phyloP scores from a whole-genome alignment of 2,888 invertebrate species.

The Watsonalla binaria region DNA sequence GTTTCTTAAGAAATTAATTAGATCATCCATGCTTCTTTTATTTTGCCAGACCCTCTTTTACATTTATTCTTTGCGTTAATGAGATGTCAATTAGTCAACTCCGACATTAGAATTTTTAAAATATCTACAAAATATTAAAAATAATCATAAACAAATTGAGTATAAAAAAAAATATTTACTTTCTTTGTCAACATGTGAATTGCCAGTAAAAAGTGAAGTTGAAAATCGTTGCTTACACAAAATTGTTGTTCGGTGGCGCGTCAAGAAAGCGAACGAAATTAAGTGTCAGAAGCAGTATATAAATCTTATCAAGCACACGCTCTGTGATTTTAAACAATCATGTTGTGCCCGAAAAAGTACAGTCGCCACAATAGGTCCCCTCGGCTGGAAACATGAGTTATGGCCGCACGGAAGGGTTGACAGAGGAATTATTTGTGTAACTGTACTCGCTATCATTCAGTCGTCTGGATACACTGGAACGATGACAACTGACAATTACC shows the following conservation, averaged over 20 bases:
- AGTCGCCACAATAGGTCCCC: slow-evolving; percentile 46
- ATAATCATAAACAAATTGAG: too few relatives aligned
- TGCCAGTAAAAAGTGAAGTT: not conserved
- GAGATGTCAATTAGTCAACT: not conserved
- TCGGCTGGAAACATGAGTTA: slow-evolving; percentile 52
- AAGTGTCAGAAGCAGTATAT: slow-evolving; percentile 68
- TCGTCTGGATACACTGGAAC: slow-evolving; percentile 5
- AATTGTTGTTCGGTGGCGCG: slow-evolving; percentile 12
- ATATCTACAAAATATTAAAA: too few relatives aligned
- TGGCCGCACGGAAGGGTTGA: slow-evolving; percentile 31
- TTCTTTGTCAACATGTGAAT: too few relatives aligned
- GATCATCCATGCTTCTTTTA: not conserved
- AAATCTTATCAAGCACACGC: slow-evolving; percentile 66
- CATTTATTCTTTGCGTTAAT: not conserved
- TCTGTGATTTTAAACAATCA: slow-evolving; percentile 67
- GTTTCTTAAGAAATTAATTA: not conserved
- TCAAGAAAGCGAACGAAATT: slow-evolving; percentile 60
- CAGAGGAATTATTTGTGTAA: slow-evolving; percentile 18
- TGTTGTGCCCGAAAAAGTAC: slow-evolving; percentile 48
- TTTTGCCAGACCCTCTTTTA: not conserved
- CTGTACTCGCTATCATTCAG: slow-evolving; percentile 20
- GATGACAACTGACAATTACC: too few relatives aligned
- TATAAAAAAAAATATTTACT: too few relatives aligned
- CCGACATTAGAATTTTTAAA: not conserved
- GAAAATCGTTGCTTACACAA: not conserved